phyloP scores from a whole-genome alignment of 2,888 invertebrate genomes.

The Eumerus sabulonum region DNA sequence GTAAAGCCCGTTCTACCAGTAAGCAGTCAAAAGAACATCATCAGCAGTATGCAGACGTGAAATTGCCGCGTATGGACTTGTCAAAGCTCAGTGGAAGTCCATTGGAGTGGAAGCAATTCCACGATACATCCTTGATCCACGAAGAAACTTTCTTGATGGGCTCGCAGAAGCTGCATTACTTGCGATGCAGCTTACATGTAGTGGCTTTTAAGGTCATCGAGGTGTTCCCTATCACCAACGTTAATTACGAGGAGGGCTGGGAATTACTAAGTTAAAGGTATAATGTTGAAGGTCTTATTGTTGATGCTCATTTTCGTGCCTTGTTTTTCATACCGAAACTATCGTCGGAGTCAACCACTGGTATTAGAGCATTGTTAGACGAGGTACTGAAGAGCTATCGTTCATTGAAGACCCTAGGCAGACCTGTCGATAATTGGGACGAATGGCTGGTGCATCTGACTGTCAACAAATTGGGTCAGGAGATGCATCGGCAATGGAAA shows the following conservation, averaged over 20 bases:
- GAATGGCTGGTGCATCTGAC: slow-evolving; percentile 43
- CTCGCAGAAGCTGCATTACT: slow-evolving; percentile 39
- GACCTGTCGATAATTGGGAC: slow-evolving; percentile 41
- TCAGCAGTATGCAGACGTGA: slow-evolving; percentile 6
- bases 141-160: slow-evolving; percentile 11
- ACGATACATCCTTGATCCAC: slow-evolving; percentile 39
- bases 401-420: slow-evolving; percentile 4
- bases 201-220: slow-evolving; percentile 34
- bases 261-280: slow-evolving; percentile 20
- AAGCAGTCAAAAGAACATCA: too few relatives aligned
- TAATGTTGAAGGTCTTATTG: slow-evolving; percentile 37
- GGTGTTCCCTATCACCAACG: slow-evolving; percentile 21
- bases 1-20: too few relatives aligned
- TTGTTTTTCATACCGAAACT: slow-evolving; percentile 4
- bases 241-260: slow-evolving; percentile 12
- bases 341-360: slow-evolving; percentile 20
- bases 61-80: slow-evolving; percentile 21
- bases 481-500: slow-evolving; percentile 53
- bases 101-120: slow-evolving; percentile 32
- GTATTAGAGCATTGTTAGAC: slow-evolving; percentile 20
- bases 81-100: too few relatives aligned
- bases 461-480: slow-evolving; percentile 33
- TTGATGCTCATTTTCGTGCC: slow-evolving; percentile 30
- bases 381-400: slow-evolving; percentile 24
- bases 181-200: slow-evolving; percentile 27